Evolutionary conservation across 2,888 invertebrate species (phyloP), one percentile per base, ranked within the genome.

Genomic region (Resseliella maxima): DNA sequence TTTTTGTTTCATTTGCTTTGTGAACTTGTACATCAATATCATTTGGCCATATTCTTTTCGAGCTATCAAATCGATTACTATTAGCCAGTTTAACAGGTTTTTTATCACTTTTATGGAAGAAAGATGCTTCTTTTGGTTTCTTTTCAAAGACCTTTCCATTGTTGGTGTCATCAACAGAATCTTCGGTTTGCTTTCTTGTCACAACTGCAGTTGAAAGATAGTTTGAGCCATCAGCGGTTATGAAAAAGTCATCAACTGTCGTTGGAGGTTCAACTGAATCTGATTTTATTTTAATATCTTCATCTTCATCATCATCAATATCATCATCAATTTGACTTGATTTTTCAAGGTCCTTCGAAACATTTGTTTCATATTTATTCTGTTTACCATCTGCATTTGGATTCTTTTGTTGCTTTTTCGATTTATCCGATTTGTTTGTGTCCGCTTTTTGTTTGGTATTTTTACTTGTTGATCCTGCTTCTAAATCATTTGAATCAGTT

Each of bases 201-300:
- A n/a, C 38, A 38, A 83, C 24, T 0, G 83, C 83, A n/a, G 21
- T 83, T 24, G 83, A 83, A 38, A 83, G 24, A n/a, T 83, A 83
- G 38, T 83, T 83, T 6, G 36, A 38, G 0, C 83, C 83, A 38
- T 83, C 83, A 8, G 83, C 83, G n/a, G 83, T 83, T n/a, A 83
- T 83, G 24, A 83, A 83, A 12, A 83, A 83, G 38, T 83, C 83
- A 38, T 83, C 83, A 83, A 83, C 83, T 38, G 83, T 83, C 21
- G 83, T 83, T 38, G 83, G 83, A 8, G 83, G 6, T n/a, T 38
- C 83, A n/a, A n/a, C n/a, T 15, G 72, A 35, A 1, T 6, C 72
- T 8, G 2, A 3, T 0, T 72, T 72, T 35, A 12, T 35, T 72
- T 24, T n/a, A 83, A 21, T n/a, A 8, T 81, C 36, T 5, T 1